A percentile compares a stretch with the other conserved stretches of the same genome.
Evolutionary conservation across 2,888 invertebrate species (phyloP).

Genomic region (Spilosoma lubricipeda): DNA sequence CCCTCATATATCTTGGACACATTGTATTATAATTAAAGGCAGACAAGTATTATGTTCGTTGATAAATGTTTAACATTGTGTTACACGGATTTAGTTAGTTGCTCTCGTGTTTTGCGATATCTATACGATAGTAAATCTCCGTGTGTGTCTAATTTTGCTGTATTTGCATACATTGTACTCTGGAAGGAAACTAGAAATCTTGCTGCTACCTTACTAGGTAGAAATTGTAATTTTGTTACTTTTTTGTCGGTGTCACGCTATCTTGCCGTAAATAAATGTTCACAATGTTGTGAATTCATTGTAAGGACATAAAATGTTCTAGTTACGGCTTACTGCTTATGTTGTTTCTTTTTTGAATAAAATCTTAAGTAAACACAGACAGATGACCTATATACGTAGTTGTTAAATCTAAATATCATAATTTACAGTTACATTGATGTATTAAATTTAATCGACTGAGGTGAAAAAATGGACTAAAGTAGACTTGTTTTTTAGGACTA

Average conservation of each 20-base stretch:
- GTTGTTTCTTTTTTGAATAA: constrained; percentile 1
- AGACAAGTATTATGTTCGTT: constrained; percentile 46
- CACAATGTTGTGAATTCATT: constrained; percentile 9
- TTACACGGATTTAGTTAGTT: constrained; percentile 43
- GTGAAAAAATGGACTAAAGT: no score
- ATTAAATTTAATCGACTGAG: no score
- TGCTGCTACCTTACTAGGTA: constrained; percentile 3
- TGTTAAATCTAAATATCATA: background rate
- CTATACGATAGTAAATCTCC: constrained; percentile 46
- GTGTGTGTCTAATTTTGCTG: constrained; percentile 20
- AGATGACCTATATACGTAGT: no score
- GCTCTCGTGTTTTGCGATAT: constrained; percentile 34
- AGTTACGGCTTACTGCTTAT: background rate
- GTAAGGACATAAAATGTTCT: constrained; percentile 13
- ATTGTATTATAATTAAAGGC: constrained; percentile 68
- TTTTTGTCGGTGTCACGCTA: constrained; percentile 14
- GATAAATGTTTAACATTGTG: constrained; percentile 48
- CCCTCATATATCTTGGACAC: constrained; percentile 72
- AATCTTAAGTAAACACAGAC: background rate
- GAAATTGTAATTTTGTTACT: constrained; percentile 18
- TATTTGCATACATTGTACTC: constrained; percentile 21
- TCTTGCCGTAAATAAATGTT: constrained; percentile 18
- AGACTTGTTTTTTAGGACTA: background rate
- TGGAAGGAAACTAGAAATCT: constrained; percentile 15
- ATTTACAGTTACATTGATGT: background rate